Base-by-base conservation (phyloP, 2,797 vertebrate genomes). In the Tachyglossus aculeatus region DNA sequence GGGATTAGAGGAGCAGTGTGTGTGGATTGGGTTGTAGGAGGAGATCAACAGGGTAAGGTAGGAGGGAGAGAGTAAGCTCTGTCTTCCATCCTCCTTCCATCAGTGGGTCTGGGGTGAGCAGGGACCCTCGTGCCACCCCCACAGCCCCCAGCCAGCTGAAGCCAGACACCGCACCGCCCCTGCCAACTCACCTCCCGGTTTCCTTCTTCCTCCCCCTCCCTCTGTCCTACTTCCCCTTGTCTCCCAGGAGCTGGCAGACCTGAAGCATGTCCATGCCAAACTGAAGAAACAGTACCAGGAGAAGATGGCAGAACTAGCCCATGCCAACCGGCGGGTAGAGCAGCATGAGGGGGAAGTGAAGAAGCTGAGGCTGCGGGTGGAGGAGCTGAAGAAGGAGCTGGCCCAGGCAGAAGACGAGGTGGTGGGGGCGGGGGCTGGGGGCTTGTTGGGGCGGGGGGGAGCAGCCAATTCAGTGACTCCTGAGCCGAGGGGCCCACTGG, bases 231-330 rank as follows among this genome's bases (percentile, higher is more conserved):
- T 13, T 12, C 21, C 15, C 5, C 50, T 33, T 60, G 18, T 25
- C 4, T 67, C 0, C 1, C 78, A 99, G 97, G 97, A 98, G 76
- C 89, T 98, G 86, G 95, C 94, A 0, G 97, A 99, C 88, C 90
- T 99, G 72, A 96, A 97, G 29, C 98, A 99, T 1, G 29, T 95
- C 57, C 97, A 98, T 1, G 31, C 92, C 18, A 99, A 99, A 88
- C 86, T 98, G 82, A 99, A 98, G 92, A 99, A 99, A 74, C 97
- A 98, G 88, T 93, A 95, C 82, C 95, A 98, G 84, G 98, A 99
- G 80, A 97, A 96, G 90, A 96, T 85, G 43, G 95, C 94, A 0
- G 97, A 99, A 87, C 82, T 98, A 53, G 88, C 91, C 0, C 98
- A 99, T 0, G 94, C 98, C 67, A 96, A 93, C 88, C 92, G 98